Conservation (phyloP, 2,113 vertebrate genomes). For the Otis tarda region DNA sequence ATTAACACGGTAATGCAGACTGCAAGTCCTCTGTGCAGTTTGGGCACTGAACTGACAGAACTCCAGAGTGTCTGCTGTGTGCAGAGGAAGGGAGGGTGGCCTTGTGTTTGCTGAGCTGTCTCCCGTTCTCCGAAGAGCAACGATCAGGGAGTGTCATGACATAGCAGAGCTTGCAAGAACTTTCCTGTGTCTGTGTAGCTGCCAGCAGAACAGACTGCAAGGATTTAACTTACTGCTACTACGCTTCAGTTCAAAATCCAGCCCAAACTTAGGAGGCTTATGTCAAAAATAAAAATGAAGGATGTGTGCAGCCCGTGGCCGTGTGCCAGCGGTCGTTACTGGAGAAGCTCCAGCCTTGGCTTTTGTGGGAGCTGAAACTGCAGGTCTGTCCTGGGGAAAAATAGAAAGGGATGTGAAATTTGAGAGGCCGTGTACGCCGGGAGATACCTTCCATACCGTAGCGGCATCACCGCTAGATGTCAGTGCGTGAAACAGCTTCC, state of each 20-base stretch:
- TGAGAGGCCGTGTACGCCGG: fast-evolving
- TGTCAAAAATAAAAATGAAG: neutral
- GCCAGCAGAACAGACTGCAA: neutral
- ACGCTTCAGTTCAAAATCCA: neutral
- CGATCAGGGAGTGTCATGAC: fast-evolving
- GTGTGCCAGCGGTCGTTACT: fast-evolving
- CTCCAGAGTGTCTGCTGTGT: neutral
- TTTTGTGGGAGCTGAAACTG: neutral
- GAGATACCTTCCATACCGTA: fast-evolving
- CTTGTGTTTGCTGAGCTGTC: neutral
- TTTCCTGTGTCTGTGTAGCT: neutral
- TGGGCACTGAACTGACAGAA: too few relatives aligned
- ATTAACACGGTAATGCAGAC: neutral
- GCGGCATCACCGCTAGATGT: slow-evolving; percentile 59
- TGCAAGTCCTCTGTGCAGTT: neutral
- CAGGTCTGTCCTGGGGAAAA: neutral
- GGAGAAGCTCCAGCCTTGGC: neutral
- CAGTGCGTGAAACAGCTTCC: slow-evolving; percentile 42
- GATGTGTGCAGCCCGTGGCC: neutral
- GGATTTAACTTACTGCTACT: neutral
- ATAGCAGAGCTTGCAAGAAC: neutral
- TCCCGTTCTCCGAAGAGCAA: neutral
- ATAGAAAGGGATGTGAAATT: neutral
- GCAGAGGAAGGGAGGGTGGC: neutral
- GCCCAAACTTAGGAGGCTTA: neutral